phyloP scores from a whole-genome alignment of 2,888 invertebrate species.

The Cephus rjabovi region DNA sequence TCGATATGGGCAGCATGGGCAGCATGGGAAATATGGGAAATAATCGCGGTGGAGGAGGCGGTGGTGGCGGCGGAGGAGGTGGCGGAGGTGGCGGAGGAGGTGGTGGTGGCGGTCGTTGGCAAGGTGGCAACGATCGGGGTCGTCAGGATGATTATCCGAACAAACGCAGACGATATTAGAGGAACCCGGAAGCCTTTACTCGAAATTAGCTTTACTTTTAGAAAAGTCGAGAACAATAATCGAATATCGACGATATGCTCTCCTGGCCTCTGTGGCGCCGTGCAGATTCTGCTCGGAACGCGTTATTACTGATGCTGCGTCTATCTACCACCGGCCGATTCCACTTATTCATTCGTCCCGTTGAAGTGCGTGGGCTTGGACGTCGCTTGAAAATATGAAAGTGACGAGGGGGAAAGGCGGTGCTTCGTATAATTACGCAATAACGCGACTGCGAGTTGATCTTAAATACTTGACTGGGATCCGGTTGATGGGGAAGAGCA shows the following conservation, averaged over 20 bases:
- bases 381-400: too few relatives aligned
- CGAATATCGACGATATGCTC: neutral
- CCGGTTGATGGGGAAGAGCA: too few relatives aligned
- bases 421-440: too few relatives aligned
- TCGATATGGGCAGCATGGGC: constrained; percentile 61
- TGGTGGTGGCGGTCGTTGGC: constrained; percentile 62
- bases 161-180: constrained; percentile 75
- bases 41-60: constrained; percentile 60
- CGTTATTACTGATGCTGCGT: too few relatives aligned
- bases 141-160: constrained; percentile 74
- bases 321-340: too few relatives aligned
- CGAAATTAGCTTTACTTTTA: constrained; percentile 6
- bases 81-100: constrained; percentile 68
- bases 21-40: constrained; percentile 58
- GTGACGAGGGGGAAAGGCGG: too few relatives aligned
- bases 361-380: too few relatives aligned
- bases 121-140: constrained; percentile 69
- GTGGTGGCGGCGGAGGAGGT: constrained; percentile 59
- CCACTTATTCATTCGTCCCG: too few relatives aligned
- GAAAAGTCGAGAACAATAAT: neutral
- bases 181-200: constrained; percentile 26
- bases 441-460: too few relatives aligned
- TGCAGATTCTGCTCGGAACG: too few relatives aligned
- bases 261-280: too few relatives aligned
- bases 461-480: too few relatives aligned